Conservation (phyloP, 2,797 vertebrate genomes). For the Phoebastria nigripes region DNA sequence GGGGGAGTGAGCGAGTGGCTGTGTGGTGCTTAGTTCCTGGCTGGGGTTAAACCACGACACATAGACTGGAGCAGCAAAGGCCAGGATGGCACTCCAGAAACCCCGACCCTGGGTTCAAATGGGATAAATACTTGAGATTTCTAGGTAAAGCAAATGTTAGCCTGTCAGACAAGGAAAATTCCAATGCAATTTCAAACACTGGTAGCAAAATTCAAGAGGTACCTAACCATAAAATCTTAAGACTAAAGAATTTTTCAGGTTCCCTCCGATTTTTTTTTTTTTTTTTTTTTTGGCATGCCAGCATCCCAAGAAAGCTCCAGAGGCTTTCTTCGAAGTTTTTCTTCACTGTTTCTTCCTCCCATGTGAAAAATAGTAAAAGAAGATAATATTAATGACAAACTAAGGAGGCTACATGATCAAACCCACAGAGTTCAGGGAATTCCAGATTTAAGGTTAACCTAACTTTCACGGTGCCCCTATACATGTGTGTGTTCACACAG, state of each 20-base stretch:
- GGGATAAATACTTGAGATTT: not conserved
- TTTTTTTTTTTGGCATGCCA: not conserved
- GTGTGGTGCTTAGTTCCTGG: no score
- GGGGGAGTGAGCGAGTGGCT: no score
- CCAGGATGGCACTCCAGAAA: not conserved
- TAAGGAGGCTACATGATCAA: not conserved
- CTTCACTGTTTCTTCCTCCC: not conserved
- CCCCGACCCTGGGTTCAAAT: not conserved
- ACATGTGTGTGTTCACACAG: accelerated
- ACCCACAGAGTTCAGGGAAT: not conserved
- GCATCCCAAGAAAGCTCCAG: not conserved
- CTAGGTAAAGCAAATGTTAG: not conserved
- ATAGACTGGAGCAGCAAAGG: not conserved
- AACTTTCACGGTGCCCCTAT: not conserved
- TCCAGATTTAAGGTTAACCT: not conserved
- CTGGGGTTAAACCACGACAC: no score
- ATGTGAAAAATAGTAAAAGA: not conserved
- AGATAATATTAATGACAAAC: not conserved
- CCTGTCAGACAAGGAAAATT: not conserved
- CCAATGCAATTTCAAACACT: not conserved
- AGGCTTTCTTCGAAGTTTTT: not conserved
- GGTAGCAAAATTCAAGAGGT: not conserved
- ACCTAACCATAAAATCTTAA: not conserved
- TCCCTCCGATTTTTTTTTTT: not conserved
- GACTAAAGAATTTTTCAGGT: not conserved